Evolutionary conservation across 2,113 vertebrate species (phyloP).

Genomic region (Eleginops maclovinus): DNA sequence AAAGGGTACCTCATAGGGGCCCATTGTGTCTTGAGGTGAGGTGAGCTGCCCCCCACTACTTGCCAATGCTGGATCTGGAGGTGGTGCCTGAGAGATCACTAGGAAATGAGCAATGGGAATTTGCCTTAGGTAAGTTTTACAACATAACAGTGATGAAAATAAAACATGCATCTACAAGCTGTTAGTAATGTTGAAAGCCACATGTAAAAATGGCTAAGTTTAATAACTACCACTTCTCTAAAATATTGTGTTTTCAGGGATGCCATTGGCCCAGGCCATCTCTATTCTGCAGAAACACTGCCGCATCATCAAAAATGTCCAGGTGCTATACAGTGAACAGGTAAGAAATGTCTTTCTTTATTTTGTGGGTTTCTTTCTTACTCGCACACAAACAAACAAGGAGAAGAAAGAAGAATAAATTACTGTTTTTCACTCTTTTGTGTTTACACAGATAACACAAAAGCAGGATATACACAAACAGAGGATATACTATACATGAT

Average conservation of each 20-base stretch:
- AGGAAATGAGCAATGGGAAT: conserved; percentile 99
- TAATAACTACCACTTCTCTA: neutral
- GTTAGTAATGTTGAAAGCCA: neutral
- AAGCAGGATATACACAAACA: too few species aligned
- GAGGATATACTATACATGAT: too few species aligned
- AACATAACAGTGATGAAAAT: neutral
- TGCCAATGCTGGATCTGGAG: conserved; percentile 99
- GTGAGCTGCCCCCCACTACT: conserved; percentile 73
- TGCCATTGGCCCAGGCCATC: conserved; percentile 98
- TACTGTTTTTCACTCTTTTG: too few species aligned
- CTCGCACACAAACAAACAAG: neutral
- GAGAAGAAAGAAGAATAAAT: too few species aligned
- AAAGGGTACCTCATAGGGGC: conserved; percentile 66
- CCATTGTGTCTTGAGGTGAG: conserved; percentile 72
- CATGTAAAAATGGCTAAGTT: neutral
- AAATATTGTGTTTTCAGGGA: conserved; percentile 84
- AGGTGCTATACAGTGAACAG: conserved; percentile 99
- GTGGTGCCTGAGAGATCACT: conserved; percentile 99
- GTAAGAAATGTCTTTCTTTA: conserved; percentile 69
- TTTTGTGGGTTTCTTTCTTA: neutral
- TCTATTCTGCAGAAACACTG: conserved; percentile 99
- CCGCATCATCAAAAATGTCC: conserved; percentile 98
- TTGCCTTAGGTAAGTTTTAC: conserved; percentile 91
- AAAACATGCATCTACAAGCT: neutral
- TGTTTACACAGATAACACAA: too few species aligned